A percentile compares a stretch with the other conserved stretches of the same genome.
phyloP scores from a whole-genome alignment of 1,140 invertebrate genomes.

The Eumaeus atala region DNA sequence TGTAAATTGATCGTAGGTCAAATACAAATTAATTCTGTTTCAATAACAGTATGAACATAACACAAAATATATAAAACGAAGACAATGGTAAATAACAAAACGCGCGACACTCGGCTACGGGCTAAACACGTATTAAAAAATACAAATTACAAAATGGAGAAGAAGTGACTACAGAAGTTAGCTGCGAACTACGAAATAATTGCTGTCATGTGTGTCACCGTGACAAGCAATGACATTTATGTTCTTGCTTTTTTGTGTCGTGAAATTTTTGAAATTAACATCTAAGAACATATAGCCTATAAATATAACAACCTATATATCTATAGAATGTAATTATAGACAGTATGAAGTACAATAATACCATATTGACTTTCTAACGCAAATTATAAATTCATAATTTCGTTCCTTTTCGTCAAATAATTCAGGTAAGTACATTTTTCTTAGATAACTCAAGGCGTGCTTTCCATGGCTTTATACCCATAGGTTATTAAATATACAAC shows the following conservation, averaged over 20 bases:
- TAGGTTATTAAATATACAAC: too few species aligned
- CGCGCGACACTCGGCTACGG: not conserved
- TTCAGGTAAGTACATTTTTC: too few species aligned
- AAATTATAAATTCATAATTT: too few species aligned
- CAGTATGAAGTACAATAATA: too few species aligned
- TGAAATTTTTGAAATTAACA: not conserved
- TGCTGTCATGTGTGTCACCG: not conserved
- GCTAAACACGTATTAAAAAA: not conserved
- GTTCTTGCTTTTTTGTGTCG: not conserved
- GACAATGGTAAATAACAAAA: slow-evolving; percentile 6
- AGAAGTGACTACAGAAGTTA: not conserved
- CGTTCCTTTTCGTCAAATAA: too few species aligned
- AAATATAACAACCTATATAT: too few species aligned
- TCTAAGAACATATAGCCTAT: not conserved
- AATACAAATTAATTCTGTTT: not conserved
- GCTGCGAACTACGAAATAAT: not conserved
- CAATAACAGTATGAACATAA: not conserved
- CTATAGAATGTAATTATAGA: too few species aligned
- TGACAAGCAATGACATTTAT: not conserved
- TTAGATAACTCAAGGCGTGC: too few species aligned
- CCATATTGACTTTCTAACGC: too few species aligned
- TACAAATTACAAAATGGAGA: slow-evolving; percentile 9
- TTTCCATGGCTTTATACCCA: too few species aligned
- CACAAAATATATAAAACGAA: not conserved
- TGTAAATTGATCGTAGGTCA: not conserved